Base-by-base conservation (phyloP, 2,113 vertebrate species). In the Thryonomys swinderianus region DNA sequence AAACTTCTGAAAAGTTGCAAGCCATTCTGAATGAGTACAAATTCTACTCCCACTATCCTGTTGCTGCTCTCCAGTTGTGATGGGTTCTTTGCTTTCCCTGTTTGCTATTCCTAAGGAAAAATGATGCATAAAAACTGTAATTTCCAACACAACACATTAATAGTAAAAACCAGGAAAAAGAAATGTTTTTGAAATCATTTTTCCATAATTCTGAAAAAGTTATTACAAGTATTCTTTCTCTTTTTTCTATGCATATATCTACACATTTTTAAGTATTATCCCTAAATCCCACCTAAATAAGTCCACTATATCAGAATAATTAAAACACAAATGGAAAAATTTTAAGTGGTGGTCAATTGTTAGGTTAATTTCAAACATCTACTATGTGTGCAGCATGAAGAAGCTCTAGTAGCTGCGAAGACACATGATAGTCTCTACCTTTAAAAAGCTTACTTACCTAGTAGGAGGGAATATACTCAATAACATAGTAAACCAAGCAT, bases 1-100 rank as follows among this genome's bases (percentile, higher is more conserved):
- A 66, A 61, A 55, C 8, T 66, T 95, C 32, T 42, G 79, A 94
- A 73, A 92, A 78, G n/a, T 59, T 91, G 32, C 42, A 89, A 84
- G 85, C 37, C 55, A 85, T 79, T 76, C 42, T 78, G n/a, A 92
- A 51, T 84, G 81, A 90, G 73, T 86, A 57, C 48, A 30, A 81
- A 42, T 13, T 42, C 51, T 48, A 27, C 3, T 37, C 4, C 64
- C 34, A 25, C 59, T 40, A 16, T 79, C 61, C 61, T 78, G 21
- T 6, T 66, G 25, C n/a, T 71, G 23, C 8, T n/a, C 25, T 17
- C 48, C 11, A 85, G 7, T 0, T 71, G 16, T 27, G 45, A 40
- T 7, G 11, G 23, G 0, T 30, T 32, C 76, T 82, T 37, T 42
- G 16, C n/a, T 34, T 84, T 82, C 45, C n/a, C 27, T 21, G 14